Evolutionary conservation across 2,888 invertebrate genomes (phyloP), one percentile per base, ranked within the genome.

Genomic region (Lasius platythorax): DNA sequence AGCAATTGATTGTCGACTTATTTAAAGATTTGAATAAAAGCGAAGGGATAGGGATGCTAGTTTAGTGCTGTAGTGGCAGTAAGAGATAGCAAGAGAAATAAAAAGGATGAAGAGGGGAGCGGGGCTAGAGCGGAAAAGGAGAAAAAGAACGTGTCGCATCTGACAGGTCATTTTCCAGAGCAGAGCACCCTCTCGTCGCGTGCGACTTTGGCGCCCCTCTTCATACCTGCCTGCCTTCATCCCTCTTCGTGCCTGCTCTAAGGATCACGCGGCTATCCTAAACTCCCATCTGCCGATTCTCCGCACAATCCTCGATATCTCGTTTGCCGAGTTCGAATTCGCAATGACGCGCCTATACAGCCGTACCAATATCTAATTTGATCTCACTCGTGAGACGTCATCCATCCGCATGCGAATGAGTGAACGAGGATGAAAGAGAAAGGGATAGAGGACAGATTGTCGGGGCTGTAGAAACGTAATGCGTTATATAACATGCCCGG

Each of bases 91-190:
- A 68, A 79, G 64, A 56, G 50, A 66, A 66, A 67, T 43, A 67
- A 85, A 83, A 78, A 83, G 82, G 70, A 81, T 74, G 63, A 66
- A 84, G 75, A 75, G 23, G 33, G 68, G 84, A 73, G 64, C 83
- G 83, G 64, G 83, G 56, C 50, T 79, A 86, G 87, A 89, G 11
- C 18, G 75, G 74, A 73, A 74, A 85, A 85, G 74, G 83, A 61
- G 50, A 90, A 90, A 91, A 91, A 91, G 91, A 90, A 92, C 92
- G 93, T 93, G 92, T 92, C 93, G 90, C 91, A 92, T 93, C 92
- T 94, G 94, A 95, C 95, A 95, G 94, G 94, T 94, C 94, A 95
- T 95, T 95, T 95, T 95, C 94, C 94, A 93, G 93, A 92, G 93
- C 91, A 89, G 92, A 93, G 93, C 93, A 92, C 92, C 91, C 91